phyloP scores from a whole-genome alignment of 2,113 vertebrate species.

The Pelobates fuscus region DNA sequence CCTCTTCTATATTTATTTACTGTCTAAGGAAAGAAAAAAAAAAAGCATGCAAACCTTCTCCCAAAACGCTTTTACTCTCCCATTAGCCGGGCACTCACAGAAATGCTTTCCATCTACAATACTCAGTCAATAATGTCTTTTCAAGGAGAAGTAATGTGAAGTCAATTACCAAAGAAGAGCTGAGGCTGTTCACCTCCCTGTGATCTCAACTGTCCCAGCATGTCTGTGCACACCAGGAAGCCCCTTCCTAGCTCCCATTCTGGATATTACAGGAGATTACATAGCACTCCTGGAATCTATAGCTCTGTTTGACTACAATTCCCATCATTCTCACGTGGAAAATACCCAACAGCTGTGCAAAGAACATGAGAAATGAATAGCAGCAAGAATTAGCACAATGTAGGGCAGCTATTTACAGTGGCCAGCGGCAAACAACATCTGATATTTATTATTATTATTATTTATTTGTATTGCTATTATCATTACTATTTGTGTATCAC shows the following conservation, averaged over 20 bases:
- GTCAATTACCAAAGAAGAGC: slow-evolving; percentile 38
- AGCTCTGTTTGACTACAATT: no score
- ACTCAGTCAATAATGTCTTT: slow-evolving; percentile 57
- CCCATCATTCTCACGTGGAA: neutral
- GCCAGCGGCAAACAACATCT: no score
- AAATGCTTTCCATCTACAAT: slow-evolving; percentile 58
- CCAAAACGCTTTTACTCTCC: slow-evolving; percentile 66
- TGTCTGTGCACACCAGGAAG: neutral
- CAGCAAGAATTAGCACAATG: no score
- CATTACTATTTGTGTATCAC: no score
- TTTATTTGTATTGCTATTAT: no score
- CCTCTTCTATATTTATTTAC: slow-evolving; percentile 18
- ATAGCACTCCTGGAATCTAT: no score
- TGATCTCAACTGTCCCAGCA: slow-evolving; percentile 30
- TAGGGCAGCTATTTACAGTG: no score
- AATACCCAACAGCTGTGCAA: neutral
- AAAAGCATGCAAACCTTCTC: slow-evolving; percentile 62
- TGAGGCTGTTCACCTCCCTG: slow-evolving; percentile 31
- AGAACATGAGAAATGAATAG: no score
- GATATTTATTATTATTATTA: no score
- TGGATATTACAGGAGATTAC: no score
- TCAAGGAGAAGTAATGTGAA: slow-evolving; percentile 45
- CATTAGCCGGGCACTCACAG: slow-evolving; percentile 62
- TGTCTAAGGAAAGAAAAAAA: slow-evolving; percentile 52
- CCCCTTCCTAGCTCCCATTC: no score